Base-by-base conservation (phyloP, 1,140 invertebrate species). In the silkworm (Bombyx mori) region DNA sequence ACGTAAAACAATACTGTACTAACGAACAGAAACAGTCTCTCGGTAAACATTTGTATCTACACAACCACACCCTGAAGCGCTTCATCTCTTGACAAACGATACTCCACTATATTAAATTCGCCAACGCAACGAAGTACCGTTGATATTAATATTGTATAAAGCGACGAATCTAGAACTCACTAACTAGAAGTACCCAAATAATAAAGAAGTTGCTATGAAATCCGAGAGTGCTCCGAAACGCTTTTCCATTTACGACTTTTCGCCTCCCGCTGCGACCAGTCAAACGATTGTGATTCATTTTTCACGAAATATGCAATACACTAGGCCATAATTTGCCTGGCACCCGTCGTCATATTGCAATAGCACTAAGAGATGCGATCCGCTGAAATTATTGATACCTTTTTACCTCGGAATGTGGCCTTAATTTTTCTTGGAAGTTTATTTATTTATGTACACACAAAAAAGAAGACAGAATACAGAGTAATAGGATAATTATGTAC, bases 201-300 rank as follows among this genome's bases (percentile, higher is more conserved):
- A 43, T 56, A 57, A 57, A 56, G 54, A 49, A 42, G 10, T 49
- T 56, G 22, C 48, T 49, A 48, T 56, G 53, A 60, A 60, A 60
- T 44, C 48, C 18, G 53, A 55, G 42, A 45, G 48, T 8, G 42
- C 45, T 57, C 22, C 42, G 45, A 44, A 58, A n/a, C 57, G 22
- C 4, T 47, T 51, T 65, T 63, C 60, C 60, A 71, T 66, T 60
- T 63, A 48, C 47, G 59, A 58, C 60, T 66, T 58, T 65, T 64
- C 62, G 56, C 61, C 45, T 65, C 54, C 52, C 49, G 54, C 52
- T 54, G 60, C 26, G 60, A 22, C n/a, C 42, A 55, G 47, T 58
- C 56, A 62, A 55, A 58, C 47, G 56, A 47, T 48, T 57, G 47
- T 51, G 53, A 62, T 57, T 58, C 52, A 44, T 49, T 61, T 55